Percentiles rank a stretch among this genome's conserved stretches.
These are phyloP conservation scores for Calephelis virginiensis DNA, from an alignment of 1,140 invertebrate species.

Conservation along the genomic window DNA sequence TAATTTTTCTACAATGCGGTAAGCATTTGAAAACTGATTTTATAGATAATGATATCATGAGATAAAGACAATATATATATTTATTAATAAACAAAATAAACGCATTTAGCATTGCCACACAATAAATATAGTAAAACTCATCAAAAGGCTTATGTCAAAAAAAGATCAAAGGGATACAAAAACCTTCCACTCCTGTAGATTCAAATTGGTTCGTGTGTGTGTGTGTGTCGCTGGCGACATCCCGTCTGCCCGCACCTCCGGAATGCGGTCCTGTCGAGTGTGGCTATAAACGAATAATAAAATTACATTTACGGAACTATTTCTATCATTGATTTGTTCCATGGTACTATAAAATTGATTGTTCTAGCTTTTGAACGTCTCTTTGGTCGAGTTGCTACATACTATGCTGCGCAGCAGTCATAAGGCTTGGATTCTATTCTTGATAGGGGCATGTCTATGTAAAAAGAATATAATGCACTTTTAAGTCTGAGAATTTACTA, in stretches of 20 bases:
- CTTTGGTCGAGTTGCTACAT: no score
- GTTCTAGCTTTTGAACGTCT: not conserved
- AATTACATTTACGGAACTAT: not conserved
- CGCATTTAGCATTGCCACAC: no score
- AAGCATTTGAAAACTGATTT: no score
- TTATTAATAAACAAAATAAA: no score
- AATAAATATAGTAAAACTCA: not conserved
- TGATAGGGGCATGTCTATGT: no score
- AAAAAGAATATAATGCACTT: no score
- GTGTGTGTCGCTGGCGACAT: constrained; percentile 37
- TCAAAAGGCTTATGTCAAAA: not conserved
- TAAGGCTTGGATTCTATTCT: no score
- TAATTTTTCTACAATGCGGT: no score
- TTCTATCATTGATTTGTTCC: constrained; percentile 1
- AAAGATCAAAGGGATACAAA: constrained; percentile 1
- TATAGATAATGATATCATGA: no score
- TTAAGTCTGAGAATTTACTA: no score
- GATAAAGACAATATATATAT: no score
- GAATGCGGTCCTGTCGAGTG: constrained; percentile 44
- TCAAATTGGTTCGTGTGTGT: constrained; percentile 16
- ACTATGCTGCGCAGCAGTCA: no score
- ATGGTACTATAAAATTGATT: constrained; percentile 5
- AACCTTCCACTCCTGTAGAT: constrained; percentile 4
- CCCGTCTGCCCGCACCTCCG: constrained; percentile 42
- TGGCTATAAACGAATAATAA: constrained; percentile 20